Percentiles rank a stretch among this genome's conserved stretches.
Conservation (phyloP, 2,888 invertebrate genomes). For the Melieria crassipennis region DNA sequence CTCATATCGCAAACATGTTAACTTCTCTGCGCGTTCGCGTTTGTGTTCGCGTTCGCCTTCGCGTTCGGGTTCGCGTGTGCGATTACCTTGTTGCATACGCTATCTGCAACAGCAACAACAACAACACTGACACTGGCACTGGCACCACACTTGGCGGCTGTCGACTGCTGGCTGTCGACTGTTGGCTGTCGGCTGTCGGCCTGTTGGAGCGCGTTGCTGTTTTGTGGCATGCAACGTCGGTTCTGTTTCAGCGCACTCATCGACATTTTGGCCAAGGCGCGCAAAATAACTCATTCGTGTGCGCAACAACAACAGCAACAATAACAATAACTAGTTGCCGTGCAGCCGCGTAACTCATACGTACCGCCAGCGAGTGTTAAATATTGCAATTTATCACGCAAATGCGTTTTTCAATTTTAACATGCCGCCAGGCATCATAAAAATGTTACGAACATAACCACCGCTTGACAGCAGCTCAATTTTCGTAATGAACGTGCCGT, state of each 20-base stretch:
- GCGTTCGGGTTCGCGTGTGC: slow-evolving; percentile 28
- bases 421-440: slow-evolving; percentile 65
- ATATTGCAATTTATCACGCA: slow-evolving; percentile 60
- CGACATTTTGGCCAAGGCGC: slow-evolving; percentile 48
- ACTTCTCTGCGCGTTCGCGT: slow-evolving; percentile 47
- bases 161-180: slow-evolving; percentile 22
- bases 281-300: slow-evolving; percentile 55
- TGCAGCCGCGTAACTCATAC: slow-evolving; percentile 43
- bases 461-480: slow-evolving; percentile 48
- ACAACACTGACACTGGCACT: slow-evolving; percentile 23
- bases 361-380: slow-evolving; percentile 39
- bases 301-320: background rate
- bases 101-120: slow-evolving; percentile 20
- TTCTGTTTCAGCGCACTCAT: slow-evolving; percentile 16
- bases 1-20: slow-evolving; percentile 61
- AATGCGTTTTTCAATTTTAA: slow-evolving; percentile 66
- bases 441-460: slow-evolving; percentile 46
- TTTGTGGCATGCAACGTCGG: slow-evolving; percentile 8
- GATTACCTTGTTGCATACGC: slow-evolving; percentile 25
- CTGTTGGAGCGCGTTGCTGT: slow-evolving; percentile 5
- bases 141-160: slow-evolving; percentile 14
- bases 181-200: slow-evolving; percentile 22
- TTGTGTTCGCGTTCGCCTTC: slow-evolving; percentile 40
- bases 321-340: slow-evolving; percentile 29
- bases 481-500: slow-evolving; percentile 42